Base-by-base conservation (phyloP, 2,797 vertebrate genomes). In the Chaetodon trifasciatus region DNA sequence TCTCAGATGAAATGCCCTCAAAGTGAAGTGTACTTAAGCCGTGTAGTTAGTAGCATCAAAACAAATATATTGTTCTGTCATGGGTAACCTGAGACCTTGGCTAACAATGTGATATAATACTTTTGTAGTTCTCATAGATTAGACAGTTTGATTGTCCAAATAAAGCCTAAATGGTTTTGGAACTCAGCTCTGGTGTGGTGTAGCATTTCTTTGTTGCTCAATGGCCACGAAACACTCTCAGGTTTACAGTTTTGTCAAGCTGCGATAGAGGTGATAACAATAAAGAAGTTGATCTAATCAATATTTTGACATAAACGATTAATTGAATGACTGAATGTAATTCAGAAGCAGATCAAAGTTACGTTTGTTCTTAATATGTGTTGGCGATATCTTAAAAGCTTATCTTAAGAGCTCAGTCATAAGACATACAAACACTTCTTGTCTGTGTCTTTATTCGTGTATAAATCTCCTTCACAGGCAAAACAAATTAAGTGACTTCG, bases 401-500 rank as follows among this genome's bases (percentile, higher is more conserved):
- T n/a, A n/a, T n/a, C n/a, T n/a, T n/a, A 61, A 50, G 23, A 57
- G 35, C 11, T 47, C 3, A 24, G 5, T 11, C 53, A 70, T 55
- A 8, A 61, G 32, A 60, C 19, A 6, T 12, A 42, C 0, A 17
- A 1, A 17, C 3, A 10, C 16, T 44, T 12, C 4, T 15, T 23
- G 3, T 46, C 7, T 49, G 6, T n/a, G 24, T 62, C 23, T 74
- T 71, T 57, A 77, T 75, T 79, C 47, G 49, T 65, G 23, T 19
- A 32, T 17, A 64, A 72, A 68, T 68, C 23, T 42, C 6, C 37
- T 42, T 60, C 24, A 19, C 19, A 21, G 71, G 50, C 47, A 70
- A 57, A 75, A 83, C 57, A 68, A 76, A 87, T 87, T 28, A 50
- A 65, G 63, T 64, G n/a, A 77, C 44, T 82, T 62, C 39, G 32